Percentiles rank a stretch among this genome's conserved stretches.
Evolutionary conservation across 2,888 invertebrate genomes (phyloP).

Genomic region (Agrenia bidenticulata): DNA sequence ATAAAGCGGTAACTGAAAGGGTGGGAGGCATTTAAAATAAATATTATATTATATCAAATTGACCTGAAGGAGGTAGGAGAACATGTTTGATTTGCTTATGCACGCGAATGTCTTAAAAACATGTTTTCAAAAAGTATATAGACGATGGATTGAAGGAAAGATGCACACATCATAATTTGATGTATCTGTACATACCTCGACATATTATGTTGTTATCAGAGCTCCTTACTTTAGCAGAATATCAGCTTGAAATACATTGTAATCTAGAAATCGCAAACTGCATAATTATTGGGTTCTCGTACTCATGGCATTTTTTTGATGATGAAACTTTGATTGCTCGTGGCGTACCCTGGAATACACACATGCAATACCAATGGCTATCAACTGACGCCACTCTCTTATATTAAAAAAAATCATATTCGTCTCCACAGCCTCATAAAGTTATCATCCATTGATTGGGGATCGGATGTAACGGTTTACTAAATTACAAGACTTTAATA

Average conservation of each 20-base stretch:
- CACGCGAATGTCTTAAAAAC: slow-evolving; percentile 16
- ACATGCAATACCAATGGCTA: background rate
- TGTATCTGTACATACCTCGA: too few species aligned
- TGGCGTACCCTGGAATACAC: background rate
- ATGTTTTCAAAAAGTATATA: background rate
- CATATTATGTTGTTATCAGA: too few species aligned
- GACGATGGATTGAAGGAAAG: too few species aligned
- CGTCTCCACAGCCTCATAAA: too few species aligned
- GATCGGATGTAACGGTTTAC: background rate
- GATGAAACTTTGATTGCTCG: slow-evolving; percentile 12
- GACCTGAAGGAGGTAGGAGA: slow-evolving; percentile 16
- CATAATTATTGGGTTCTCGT: slow-evolving; percentile 8
- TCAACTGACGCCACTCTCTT: too few species aligned
- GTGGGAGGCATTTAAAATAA: slow-evolving; percentile 23
- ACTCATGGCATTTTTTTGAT: background rate
- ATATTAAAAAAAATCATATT: too few species aligned
- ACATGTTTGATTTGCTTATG: slow-evolving; percentile 5
- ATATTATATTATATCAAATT: slow-evolving; percentile 17
- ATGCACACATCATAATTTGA: too few species aligned
- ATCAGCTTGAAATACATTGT: background rate
- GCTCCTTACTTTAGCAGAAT: background rate
- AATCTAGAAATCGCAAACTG: slow-evolving; percentile 2
- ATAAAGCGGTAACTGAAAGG: slow-evolving; percentile 19
- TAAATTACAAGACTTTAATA: background rate
- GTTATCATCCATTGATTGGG: too few species aligned